phyloP scores from a whole-genome alignment of 1,140 invertebrate genomes.

The Drosophila tsacasi region DNA sequence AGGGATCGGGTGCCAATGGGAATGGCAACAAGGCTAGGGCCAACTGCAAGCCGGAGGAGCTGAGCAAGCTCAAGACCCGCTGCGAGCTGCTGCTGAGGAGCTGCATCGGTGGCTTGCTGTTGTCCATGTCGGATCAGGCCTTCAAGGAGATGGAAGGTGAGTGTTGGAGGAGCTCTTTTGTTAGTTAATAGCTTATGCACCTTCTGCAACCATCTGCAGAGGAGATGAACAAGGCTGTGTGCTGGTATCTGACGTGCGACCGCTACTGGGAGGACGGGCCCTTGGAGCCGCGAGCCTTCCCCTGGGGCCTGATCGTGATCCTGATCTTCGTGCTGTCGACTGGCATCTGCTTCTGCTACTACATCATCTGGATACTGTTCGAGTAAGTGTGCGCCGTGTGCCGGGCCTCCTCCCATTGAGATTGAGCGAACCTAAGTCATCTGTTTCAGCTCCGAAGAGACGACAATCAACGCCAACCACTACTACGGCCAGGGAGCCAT shows the following conservation, averaged over 20 bases:
- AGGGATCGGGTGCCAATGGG: conserved; percentile 33
- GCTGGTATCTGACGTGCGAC: conserved; percentile 96
- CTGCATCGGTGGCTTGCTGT: conserved; percentile 91
- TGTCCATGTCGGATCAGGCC: conserved; percentile 92
- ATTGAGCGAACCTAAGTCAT: conserved; percentile 84
- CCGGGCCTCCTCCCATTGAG: conserved; percentile 48
- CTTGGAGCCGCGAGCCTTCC: conserved; percentile 90
- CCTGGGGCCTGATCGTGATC: conserved; percentile 91
- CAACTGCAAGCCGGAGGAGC: conserved; percentile 92
- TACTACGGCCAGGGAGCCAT: conserved; percentile 57
- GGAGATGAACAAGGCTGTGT: conserved; percentile 94
- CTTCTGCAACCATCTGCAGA: conserved; percentile 86
- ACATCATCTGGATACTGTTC: conserved; percentile 95
- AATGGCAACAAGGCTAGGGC: conserved; percentile 90
- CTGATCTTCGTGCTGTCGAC: conserved; percentile 91
- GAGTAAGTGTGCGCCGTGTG: conserved; percentile 89
- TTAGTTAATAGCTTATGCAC: too few relatives aligned
- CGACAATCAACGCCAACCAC: conserved; percentile 81
- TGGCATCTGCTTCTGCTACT: conserved; percentile 94
- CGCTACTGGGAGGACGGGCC: conserved; percentile 95
- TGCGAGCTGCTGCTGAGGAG: conserved; percentile 88
- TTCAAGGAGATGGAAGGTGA: conserved; percentile 94
- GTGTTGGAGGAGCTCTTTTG: background rate
- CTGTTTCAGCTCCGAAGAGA: conserved; percentile 85
- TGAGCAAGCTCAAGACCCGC: conserved; percentile 90